Evolutionary conservation across 2,797 vertebrate genomes (phyloP).

Genomic region (Ceryle rudis): DNA sequence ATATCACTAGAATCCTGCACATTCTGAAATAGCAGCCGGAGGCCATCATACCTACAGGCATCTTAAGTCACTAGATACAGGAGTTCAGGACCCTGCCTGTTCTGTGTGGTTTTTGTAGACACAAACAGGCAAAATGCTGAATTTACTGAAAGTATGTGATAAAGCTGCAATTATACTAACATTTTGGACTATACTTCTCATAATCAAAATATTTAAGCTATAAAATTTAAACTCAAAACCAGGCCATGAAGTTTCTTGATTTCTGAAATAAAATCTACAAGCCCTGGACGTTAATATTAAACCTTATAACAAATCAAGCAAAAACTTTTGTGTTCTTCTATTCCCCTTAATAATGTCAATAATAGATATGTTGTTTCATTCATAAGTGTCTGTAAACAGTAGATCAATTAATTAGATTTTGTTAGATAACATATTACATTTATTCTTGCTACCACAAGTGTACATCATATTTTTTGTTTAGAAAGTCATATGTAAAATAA

Average conservation of each 20-base stretch:
- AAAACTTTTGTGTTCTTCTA: not conserved
- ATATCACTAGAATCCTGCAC: not conserved
- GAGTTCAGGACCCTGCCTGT: not conserved
- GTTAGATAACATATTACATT: not conserved
- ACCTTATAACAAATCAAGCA: not conserved
- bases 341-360: not conserved
- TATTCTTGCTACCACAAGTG: not conserved
- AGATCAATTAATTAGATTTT: not conserved
- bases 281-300: not conserved
- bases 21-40: not conserved
- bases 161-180: not conserved
- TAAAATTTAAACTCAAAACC: not conserved
- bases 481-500: not conserved
- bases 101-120: not conserved
- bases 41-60: rapidly evolving
- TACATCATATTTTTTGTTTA: not conserved
- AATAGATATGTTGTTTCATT: not conserved
- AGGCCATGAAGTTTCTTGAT: not conserved
- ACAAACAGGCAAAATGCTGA: not conserved
- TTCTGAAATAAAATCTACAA: not conserved
- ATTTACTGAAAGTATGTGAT: not conserved
- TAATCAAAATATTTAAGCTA: not conserved
- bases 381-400: not conserved
- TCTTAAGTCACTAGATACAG: not conserved
- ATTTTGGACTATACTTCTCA: not conserved